Conservation (phyloP, 1,140 invertebrate species). For the Mya arenaria region DNA sequence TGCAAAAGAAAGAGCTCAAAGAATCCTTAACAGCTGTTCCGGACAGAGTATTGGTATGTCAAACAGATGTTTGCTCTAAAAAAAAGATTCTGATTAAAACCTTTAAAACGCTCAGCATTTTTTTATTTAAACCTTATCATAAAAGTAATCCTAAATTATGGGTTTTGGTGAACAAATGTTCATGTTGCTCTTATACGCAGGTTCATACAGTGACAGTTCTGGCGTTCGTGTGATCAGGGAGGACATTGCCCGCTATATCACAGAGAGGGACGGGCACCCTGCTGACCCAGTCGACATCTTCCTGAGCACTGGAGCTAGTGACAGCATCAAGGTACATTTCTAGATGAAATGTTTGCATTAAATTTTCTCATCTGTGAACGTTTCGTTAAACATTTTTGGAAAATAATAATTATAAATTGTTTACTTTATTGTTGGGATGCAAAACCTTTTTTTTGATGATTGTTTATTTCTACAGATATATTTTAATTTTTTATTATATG, state of each 20-base stretch:
- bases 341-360: neutral
- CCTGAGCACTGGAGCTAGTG: slow-evolving; percentile 94
- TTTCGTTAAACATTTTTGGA: neutral
- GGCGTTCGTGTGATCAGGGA: slow-evolving; percentile 96
- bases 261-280: slow-evolving; percentile 90
- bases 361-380: neutral
- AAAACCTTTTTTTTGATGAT: too few relatives aligned
- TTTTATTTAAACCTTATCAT: too few relatives aligned
- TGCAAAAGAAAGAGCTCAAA: slow-evolving; percentile 89
- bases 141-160: too few relatives aligned
- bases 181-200: slow-evolving; percentile 74
- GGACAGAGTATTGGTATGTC: slow-evolving; percentile 84
- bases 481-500: too few relatives aligned
- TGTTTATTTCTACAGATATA: too few relatives aligned
- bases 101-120: too few relatives aligned
- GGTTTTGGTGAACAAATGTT: too few relatives aligned
- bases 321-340: slow-evolving; percentile 93
- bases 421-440: too few relatives aligned
- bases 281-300: slow-evolving; percentile 91
- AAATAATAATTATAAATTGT: too few relatives aligned
- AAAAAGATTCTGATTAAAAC: too few relatives aligned
- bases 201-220: slow-evolving; percentile 96
- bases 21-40: slow-evolving; percentile 90
- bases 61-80: too few relatives aligned
- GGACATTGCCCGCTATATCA: slow-evolving; percentile 95